Percentiles rank a stretch among this genome's conserved stretches.
Evolutionary conservation across 2,888 invertebrate genomes (phyloP).

Genomic region (Anaspis maculata): DNA sequence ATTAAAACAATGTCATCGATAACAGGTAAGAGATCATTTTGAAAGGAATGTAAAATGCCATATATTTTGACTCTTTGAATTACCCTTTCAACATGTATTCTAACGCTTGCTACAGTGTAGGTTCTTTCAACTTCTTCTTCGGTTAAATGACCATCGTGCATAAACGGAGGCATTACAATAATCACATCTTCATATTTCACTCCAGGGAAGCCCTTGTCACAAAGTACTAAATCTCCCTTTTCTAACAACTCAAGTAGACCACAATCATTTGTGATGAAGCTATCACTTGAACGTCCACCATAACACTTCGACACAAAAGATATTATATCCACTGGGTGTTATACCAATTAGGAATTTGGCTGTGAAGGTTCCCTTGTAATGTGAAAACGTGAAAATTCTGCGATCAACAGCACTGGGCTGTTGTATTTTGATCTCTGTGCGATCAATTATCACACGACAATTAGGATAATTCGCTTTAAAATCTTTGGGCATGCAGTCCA

Average conservation of each 20-base stretch:
- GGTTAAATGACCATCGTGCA: constrained; percentile 3
- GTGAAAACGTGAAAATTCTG: not conserved
- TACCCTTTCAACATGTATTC: constrained; percentile 10
- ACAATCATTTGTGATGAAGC: constrained; percentile 1
- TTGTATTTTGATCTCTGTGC: constrained; percentile 7
- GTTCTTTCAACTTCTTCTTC: constrained; percentile 6
- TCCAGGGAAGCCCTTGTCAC: constrained; percentile 3
- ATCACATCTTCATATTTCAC: constrained; percentile 3
- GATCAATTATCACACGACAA: constrained; percentile 7
- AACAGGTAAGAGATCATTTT: constrained; percentile 2
- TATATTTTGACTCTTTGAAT: constrained; percentile 8
- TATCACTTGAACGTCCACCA: constrained; percentile 3
- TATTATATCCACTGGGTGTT: constrained; percentile 2
- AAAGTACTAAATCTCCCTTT: constrained; percentile 3
- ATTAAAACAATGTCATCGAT: constrained; percentile 6
- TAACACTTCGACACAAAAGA: constrained; percentile 1
- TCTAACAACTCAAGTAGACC: constrained; percentile 5
- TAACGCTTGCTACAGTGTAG: constrained; percentile 9
- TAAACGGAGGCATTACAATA: constrained; percentile 7
- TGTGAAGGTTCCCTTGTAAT: constrained; percentile 2
- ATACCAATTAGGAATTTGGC: constrained; percentile 1
- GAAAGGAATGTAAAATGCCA: constrained; percentile 6
- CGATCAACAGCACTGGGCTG: constrained; percentile 2
- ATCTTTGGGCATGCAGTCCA: constrained; percentile 4
- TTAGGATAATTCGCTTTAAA: constrained; percentile 4